These are phyloP conservation scores for Furcula furcula DNA, from an alignment of 2,888 invertebrate genomes.

Conservation along the genomic window DNA sequence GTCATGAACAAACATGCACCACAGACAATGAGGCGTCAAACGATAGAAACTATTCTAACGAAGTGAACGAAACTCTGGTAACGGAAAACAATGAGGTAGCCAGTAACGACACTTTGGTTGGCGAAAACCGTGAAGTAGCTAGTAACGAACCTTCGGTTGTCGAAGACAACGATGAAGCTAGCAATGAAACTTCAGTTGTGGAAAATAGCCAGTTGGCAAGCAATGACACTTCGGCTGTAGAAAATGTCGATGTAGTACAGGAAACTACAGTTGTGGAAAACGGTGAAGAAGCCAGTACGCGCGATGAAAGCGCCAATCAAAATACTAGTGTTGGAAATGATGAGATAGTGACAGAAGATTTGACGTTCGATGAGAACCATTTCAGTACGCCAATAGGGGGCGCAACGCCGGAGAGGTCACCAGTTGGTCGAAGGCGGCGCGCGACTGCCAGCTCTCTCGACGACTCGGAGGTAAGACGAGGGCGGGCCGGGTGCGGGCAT, in stretches of 20 bases:
- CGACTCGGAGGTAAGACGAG: slow-evolving; percentile 73
- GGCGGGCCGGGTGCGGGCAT: slow-evolving; percentile 32
- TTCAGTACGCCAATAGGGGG: slow-evolving; percentile 74
- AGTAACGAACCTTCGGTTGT: too few relatives aligned
- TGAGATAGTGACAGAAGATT: slow-evolving; percentile 26
- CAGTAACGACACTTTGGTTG: too few relatives aligned
- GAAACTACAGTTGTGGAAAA: too few relatives aligned
- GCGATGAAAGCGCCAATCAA: not conserved
- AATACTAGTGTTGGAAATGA: slow-evolving; percentile 10
- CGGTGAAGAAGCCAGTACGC: slow-evolving; percentile 3
- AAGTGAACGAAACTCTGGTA: not conserved
- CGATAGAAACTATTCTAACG: not conserved
- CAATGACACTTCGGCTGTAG: too few relatives aligned
- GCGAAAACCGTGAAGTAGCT: slow-evolving; percentile 6
- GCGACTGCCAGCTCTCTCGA: slow-evolving; percentile 63
- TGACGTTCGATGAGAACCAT: slow-evolving; percentile 77
- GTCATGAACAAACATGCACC: slow-evolving; percentile 33
- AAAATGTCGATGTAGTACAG: slow-evolving; percentile 11
- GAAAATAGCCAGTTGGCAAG: slow-evolving; percentile 12
- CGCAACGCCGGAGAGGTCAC: slow-evolving; percentile 47
- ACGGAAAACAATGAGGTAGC: slow-evolving; percentile 11
- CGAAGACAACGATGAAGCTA: slow-evolving; percentile 6
- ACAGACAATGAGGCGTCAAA: not conserved
- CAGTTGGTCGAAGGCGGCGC: slow-evolving; percentile 36
- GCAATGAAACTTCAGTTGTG: not conserved